Conservation (phyloP, 2,888 invertebrate species). For the Parnassius apollo region DNA sequence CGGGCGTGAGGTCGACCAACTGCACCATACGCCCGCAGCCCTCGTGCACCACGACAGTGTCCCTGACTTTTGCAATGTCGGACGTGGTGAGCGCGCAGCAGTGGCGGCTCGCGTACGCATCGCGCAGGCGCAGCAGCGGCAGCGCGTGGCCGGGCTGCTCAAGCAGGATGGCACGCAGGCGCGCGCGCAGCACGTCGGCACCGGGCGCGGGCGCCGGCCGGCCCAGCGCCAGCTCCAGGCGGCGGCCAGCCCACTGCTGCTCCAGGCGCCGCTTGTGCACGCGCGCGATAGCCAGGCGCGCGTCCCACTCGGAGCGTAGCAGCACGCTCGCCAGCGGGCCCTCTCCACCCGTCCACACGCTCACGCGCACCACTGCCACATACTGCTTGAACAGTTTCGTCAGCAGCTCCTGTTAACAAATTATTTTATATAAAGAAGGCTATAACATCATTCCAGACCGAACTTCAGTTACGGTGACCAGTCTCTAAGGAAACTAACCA, state of each 20-base stretch:
- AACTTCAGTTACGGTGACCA: no score
- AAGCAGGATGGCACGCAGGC: conserved; percentile 86
- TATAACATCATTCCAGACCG: no score
- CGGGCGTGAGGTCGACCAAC: conserved; percentile 61
- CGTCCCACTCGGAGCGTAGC: conserved; percentile 86
- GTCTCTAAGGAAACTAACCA: no score
- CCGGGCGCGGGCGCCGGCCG: conserved; percentile 83
- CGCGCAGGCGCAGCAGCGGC: conserved; percentile 90
- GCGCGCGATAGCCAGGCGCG: conserved; percentile 88
- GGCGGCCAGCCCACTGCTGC: conserved; percentile 82
- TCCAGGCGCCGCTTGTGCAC: conserved; percentile 91
- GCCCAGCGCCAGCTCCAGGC: conserved; percentile 88
- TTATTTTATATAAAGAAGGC: not conserved
- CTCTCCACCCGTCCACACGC: conserved; percentile 66
- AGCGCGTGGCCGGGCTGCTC: conserved; percentile 88
- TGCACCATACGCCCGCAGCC: conserved; percentile 70
- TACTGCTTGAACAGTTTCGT: conserved; percentile 64
- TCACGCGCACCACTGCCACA: conserved; percentile 60
- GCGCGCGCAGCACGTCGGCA: conserved; percentile 82
- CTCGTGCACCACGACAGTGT: conserved; percentile 81
- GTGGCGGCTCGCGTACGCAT: conserved; percentile 90
- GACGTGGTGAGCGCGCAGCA: conserved; percentile 87
- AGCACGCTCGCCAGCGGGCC: conserved; percentile 85
- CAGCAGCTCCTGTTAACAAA: conserved; percentile 59
- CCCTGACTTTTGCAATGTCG: conserved; percentile 87